phyloP scores from a whole-genome alignment of 2,113 vertebrate genomes.

The Lethenteron camtschaticum region DNA sequence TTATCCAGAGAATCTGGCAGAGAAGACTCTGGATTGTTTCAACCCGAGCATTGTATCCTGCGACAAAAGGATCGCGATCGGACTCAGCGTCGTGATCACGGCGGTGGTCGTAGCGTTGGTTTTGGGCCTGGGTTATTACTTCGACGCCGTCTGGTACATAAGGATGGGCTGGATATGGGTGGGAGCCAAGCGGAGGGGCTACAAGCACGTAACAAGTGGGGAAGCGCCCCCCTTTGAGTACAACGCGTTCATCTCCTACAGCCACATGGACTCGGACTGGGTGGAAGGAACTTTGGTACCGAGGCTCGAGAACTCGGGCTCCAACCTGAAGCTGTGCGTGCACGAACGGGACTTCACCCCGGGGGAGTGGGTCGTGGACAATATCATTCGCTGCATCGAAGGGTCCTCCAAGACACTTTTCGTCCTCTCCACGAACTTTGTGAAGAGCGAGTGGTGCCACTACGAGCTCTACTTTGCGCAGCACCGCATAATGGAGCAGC shows the following conservation, averaged over 20 bases:
- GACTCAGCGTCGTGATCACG: no score
- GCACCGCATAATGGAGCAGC: constrained; percentile 17
- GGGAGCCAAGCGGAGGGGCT: constrained; percentile 6
- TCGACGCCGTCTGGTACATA: constrained; percentile 10
- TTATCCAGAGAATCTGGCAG: constrained; percentile 2
- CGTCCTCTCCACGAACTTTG: constrained; percentile 9
- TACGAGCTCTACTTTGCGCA: constrained; percentile 16
- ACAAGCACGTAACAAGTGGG: neutral
- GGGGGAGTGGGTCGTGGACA: constrained; percentile 9
- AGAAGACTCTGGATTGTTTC: neutral
- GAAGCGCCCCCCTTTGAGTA: constrained; percentile 7
- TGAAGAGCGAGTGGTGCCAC: constrained; percentile 11
- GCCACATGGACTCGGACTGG: constrained; percentile 8
- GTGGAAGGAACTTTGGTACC: constrained; percentile 8
- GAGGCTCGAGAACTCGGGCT: constrained; percentile 5
- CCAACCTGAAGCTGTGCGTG: constrained; percentile 9
- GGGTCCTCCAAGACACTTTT: constrained; percentile 10
- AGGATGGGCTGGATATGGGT: constrained; percentile 8
- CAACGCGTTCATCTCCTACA: constrained; percentile 11
- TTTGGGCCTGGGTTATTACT: constrained; percentile 13
- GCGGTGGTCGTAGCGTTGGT: neutral
- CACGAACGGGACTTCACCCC: constrained; percentile 11
- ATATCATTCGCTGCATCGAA: constrained; percentile 9
- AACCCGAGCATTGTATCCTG: neutral
- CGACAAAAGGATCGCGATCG: neutral